Base-by-base conservation (phyloP, 2,113 vertebrate genomes). In the Dermatemys mawii region DNA sequence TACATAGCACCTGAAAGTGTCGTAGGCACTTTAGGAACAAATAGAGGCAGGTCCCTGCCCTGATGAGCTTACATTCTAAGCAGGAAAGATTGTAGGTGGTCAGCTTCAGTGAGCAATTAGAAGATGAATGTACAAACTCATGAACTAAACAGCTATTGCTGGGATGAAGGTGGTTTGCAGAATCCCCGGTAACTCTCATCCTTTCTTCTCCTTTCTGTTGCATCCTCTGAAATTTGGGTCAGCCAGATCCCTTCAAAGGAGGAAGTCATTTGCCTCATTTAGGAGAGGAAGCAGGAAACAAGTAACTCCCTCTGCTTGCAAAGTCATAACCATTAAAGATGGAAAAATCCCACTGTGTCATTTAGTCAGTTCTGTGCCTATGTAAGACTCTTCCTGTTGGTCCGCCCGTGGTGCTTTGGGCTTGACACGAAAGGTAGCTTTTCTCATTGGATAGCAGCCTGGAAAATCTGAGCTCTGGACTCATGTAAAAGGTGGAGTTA, bases 1-100 rank as follows among this genome's bases (percentile, higher is more conserved):
- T 63, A 51, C 41, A 32, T 50, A 35, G 51, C 38, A 13, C 0
- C 0, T 82, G 81, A 49, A 70, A 35, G 60, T 35, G 60, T 35
- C 16, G 60, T 35, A 35, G 35, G 14, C 76, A 29, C 9, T 81
- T 89, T 19, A 63, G 5, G 63, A 83, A 26, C 84, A 22, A 29
- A 16, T 35, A 29, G 60, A 81, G 86, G 50, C 41, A 19, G 5
- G 12, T 41, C n/a, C 32, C 29, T 88, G 48, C 27, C 44, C 51
- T 55, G 41, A 46, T 67, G 53, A 81, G 10, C 53, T 85, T 21
- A 11, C 46, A 19, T 4, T 55, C 21, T n/a, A 1, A 38, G 6
- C 48, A 22, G 49, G 44, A 29, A 44, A 0, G 0, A 29, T 50
- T 78, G 49, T 76, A 49, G 5, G 32, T 78, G 84, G 90, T 57